These are phyloP conservation scores for Acipenser oxyrinchus DNA, from an alignment of 2,797 vertebrate species.

Conservation along the genomic window DNA sequence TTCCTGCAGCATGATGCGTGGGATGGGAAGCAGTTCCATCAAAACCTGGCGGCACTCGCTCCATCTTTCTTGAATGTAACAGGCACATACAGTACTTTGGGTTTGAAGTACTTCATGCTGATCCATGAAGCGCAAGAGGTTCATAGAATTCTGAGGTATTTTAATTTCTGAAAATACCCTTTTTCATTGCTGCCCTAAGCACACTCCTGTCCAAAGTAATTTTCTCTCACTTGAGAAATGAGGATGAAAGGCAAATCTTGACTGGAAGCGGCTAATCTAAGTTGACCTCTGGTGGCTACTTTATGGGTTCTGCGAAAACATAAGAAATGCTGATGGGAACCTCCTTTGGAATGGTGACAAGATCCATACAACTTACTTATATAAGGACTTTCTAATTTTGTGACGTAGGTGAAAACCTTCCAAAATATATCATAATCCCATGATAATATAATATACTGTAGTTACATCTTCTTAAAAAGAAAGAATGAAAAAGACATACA, in stretches of 20 bases:
- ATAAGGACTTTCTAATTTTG: too few relatives aligned
- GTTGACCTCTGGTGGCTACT: too few relatives aligned
- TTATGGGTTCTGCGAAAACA: background rate
- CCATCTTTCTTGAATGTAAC: background rate
- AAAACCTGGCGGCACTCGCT: background rate
- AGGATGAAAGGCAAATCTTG: too few relatives aligned
- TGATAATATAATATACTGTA: too few relatives aligned
- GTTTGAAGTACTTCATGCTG: background rate
- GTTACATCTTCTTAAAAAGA: too few relatives aligned
- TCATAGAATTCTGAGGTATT: background rate
- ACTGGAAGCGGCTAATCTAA: too few relatives aligned
- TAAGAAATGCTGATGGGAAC: background rate
- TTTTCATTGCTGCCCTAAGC: conserved; percentile 3
- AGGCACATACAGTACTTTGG: background rate
- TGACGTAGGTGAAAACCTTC: too few relatives aligned
- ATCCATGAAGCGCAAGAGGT: conserved; percentile 1
- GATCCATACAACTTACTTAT: conserved; percentile 11
- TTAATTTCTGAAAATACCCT: conserved; percentile 1
- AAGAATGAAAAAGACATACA: too few relatives aligned
- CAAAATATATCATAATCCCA: too few relatives aligned
- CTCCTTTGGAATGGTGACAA: background rate
- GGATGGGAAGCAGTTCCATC: conserved; percentile 4
- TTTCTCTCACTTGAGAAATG: background rate
- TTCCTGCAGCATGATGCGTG: conserved; percentile 15
- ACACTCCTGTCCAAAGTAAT: conserved; percentile 22